phyloP scores from a whole-genome alignment of 1,140 invertebrate genomes.

The Drosophila mauritiana region DNA sequence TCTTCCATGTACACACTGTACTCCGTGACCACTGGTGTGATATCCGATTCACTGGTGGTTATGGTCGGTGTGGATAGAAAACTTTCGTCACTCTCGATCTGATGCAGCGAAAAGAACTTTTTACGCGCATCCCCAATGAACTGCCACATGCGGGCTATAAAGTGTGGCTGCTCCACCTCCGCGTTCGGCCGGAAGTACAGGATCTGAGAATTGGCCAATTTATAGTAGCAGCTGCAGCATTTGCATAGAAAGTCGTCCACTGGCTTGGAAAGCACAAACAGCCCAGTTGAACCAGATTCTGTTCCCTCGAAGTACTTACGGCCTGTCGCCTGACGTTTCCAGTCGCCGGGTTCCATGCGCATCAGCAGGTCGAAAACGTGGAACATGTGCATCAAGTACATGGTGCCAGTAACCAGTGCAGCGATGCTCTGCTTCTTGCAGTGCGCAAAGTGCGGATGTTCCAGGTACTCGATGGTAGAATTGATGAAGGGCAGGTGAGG shows the following conservation, averaged over 20 bases:
- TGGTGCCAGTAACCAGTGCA: constrained; percentile 35
- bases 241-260: constrained; percentile 34
- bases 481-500: constrained; percentile 1
- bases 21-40: background rate
- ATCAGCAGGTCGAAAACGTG: constrained; percentile 32
- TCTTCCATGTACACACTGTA: background rate
- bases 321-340: constrained; percentile 16
- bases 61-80: constrained; percentile 32
- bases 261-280: constrained; percentile 32
- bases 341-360: constrained; percentile 28
- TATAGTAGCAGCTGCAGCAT: constrained; percentile 1
- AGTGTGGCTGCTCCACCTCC: background rate
- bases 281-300: constrained; percentile 3
- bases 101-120: background rate
- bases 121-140: background rate
- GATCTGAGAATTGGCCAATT: constrained; percentile 26
- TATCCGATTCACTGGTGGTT: constrained; percentile 4
- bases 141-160: background rate
- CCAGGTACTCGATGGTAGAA: background rate
- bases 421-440: constrained; percentile 54
- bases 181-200: background rate
- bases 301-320: no score
- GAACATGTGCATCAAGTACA: constrained; percentile 57
- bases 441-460: constrained; percentile 37
- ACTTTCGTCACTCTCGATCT: constrained; percentile 27